phyloP scores from a whole-genome alignment of 2,888 invertebrate genomes.

The Volucella bombylans region DNA sequence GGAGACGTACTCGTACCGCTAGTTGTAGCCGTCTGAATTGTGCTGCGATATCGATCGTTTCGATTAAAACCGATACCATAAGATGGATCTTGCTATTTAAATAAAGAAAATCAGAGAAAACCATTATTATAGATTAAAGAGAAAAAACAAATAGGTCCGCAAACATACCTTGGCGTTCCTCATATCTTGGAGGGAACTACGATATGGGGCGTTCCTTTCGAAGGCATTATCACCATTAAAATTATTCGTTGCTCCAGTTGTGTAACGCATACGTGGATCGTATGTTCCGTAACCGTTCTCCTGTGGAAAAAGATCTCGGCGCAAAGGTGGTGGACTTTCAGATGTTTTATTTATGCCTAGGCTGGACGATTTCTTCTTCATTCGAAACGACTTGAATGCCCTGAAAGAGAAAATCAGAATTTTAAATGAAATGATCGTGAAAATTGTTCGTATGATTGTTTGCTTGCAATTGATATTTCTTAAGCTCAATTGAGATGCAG shows the following conservation, averaged over 20 bases:
- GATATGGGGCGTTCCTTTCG: constrained; percentile 77
- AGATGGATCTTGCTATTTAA: constrained; percentile 62
- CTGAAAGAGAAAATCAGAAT: constrained; percentile 74
- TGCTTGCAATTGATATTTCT: constrained; percentile 9
- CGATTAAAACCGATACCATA: constrained; percentile 77
- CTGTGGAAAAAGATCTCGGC: constrained; percentile 75
- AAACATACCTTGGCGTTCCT: constrained; percentile 76
- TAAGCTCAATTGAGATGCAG: constrained; percentile 33
- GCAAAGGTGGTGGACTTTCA: constrained; percentile 81
- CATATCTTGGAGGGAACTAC: constrained; percentile 80
- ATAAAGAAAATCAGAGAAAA: constrained; percentile 10
- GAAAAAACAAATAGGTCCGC: no score
- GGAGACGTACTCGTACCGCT: constrained; percentile 30
- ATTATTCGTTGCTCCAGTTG: constrained; percentile 72
- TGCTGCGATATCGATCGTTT: constrained; percentile 79
- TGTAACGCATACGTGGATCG: constrained; percentile 77
- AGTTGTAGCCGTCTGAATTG: constrained; percentile 77
- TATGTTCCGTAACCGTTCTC: constrained; percentile 76
- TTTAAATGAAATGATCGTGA: constrained; percentile 20
- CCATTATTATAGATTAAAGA: not conserved
- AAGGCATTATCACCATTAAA: constrained; percentile 75
- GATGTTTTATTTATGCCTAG: constrained; percentile 82
- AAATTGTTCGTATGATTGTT: not conserved
- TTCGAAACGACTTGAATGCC: constrained; percentile 80
- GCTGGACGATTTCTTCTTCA: constrained; percentile 82